Conservation (phyloP, 1,140 invertebrate species). For the Drosophila pseudoananassae region DNA sequence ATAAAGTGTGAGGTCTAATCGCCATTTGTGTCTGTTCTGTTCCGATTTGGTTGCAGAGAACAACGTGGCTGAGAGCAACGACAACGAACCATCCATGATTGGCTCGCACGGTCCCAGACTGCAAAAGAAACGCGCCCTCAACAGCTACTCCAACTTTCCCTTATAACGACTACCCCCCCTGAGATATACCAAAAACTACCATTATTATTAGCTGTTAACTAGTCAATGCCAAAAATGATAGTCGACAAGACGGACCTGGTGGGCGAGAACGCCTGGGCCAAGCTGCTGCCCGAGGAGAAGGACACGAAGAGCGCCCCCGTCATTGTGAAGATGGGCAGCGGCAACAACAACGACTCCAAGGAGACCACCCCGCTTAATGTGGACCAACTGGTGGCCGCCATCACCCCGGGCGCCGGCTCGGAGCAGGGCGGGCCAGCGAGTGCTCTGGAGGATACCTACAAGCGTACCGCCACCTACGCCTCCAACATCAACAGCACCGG, state of each 20-base stretch:
- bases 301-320: conserved; percentile 38
- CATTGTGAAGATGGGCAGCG: conserved; percentile 61
- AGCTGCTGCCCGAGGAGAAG: conserved; percentile 71
- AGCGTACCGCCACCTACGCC: conserved; percentile 63
- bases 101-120: conserved; percentile 40
- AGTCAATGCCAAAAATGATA: conserved; percentile 81
- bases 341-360: conserved; percentile 39
- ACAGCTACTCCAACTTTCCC: conserved; percentile 62
- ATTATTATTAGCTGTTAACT: conserved; percentile 49
- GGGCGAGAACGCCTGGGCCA: conserved; percentile 77
- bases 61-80: conserved; percentile 35
- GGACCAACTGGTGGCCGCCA: conserved; percentile 46
- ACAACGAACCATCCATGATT: conserved; percentile 62
- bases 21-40: conserved; percentile 31
- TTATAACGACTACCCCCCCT: conserved; percentile 64
- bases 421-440: conserved; percentile 3
- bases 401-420: background rate
- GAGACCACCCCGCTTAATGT: conserved; percentile 51
- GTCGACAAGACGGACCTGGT: conserved; percentile 71
- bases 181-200: conserved; percentile 58
- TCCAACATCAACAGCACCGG: conserved; percentile 71
- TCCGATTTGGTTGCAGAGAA: conserved; percentile 52
- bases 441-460: conserved; percentile 46
- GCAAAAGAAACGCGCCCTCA: conserved; percentile 52
- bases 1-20: conserved; percentile 22